These are phyloP conservation scores for Chloromyia formosa DNA, from an alignment of 2,888 invertebrate genomes.

Conservation along the genomic window DNA sequence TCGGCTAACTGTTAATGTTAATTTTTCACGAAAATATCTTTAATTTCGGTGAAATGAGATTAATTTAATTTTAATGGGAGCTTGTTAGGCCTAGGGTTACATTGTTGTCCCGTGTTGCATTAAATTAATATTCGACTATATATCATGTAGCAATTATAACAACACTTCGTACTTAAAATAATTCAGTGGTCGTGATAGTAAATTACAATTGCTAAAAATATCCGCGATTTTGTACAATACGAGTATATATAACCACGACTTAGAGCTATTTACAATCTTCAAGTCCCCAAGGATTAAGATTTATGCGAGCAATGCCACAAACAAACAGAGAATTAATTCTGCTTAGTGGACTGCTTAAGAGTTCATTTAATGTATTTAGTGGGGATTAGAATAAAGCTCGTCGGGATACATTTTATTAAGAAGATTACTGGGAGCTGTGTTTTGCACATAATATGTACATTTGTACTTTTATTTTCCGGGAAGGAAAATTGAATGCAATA, in stretches of 20 bases:
- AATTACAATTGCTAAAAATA: not conserved
- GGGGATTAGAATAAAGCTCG: slow-evolving; percentile 32
- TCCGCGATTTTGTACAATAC: slow-evolving; percentile 12
- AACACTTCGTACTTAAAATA: not conserved
- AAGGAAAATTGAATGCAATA: too few relatives aligned
- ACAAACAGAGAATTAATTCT: slow-evolving; percentile 42
- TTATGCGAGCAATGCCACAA: slow-evolving; percentile 40
- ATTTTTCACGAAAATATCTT: too few relatives aligned
- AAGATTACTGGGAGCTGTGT: not conserved
- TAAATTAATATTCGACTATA: not conserved
- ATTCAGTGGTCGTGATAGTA: not conserved
- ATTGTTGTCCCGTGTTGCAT: not conserved
- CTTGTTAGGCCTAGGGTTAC: too few relatives aligned
- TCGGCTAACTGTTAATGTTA: not conserved
- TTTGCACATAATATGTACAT: not conserved
- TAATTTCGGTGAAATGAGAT: too few relatives aligned
- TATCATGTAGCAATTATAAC: not conserved
- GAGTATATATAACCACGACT: slow-evolving; percentile 19
- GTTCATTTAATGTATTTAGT: slow-evolving; percentile 41
- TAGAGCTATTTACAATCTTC: slow-evolving; percentile 34
- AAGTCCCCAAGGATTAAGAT: slow-evolving; percentile 35
- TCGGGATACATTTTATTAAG: slow-evolving; percentile 28
- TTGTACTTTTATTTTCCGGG: too few relatives aligned
- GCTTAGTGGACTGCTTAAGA: slow-evolving; percentile 41
- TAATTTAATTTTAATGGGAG: too few relatives aligned